Evolutionary conservation across 2,113 vertebrate species (phyloP).

Genomic region (Ciconia maguari): DNA sequence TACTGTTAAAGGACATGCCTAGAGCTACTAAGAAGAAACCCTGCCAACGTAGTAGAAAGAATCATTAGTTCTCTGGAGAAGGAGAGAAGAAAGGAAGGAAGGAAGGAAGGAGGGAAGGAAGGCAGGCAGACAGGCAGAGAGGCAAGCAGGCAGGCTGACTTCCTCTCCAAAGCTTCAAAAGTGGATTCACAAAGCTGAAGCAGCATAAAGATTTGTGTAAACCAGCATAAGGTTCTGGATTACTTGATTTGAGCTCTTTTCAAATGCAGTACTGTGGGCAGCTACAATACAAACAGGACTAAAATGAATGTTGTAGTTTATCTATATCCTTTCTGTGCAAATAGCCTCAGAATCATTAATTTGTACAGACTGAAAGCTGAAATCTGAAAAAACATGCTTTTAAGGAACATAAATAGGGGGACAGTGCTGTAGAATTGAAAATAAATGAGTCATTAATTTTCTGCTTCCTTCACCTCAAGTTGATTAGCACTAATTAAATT

Average conservation of each 20-base stretch:
- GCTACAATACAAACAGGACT: neutral
- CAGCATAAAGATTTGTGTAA: neutral
- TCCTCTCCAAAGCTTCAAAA: neutral
- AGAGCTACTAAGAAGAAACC: neutral
- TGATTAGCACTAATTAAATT: conserved; percentile 1
- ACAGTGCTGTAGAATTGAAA: neutral
- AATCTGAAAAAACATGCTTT: neutral
- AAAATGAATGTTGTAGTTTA: neutral
- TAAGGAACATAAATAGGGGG: neutral
- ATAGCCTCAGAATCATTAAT: neutral
- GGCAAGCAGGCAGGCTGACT: too few species aligned
- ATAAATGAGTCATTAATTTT: conserved; percentile 23
- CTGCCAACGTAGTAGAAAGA: neutral
- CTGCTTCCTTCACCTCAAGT: conserved; percentile 9
- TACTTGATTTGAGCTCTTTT: neutral
- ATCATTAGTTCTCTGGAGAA: neutral
- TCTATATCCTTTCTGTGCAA: neutral
- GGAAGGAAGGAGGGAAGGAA: too few species aligned
- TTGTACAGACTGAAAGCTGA: neutral
- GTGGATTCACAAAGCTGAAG: neutral
- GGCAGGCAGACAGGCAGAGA: neutral
- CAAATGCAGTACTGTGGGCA: neutral
- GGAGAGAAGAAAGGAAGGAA: too few species aligned
- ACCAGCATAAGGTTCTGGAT: neutral
- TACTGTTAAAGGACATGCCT: neutral